phyloP scores from a whole-genome alignment of 1,140 invertebrate species.

The Paramacrobiotus metropolitanus region DNA sequence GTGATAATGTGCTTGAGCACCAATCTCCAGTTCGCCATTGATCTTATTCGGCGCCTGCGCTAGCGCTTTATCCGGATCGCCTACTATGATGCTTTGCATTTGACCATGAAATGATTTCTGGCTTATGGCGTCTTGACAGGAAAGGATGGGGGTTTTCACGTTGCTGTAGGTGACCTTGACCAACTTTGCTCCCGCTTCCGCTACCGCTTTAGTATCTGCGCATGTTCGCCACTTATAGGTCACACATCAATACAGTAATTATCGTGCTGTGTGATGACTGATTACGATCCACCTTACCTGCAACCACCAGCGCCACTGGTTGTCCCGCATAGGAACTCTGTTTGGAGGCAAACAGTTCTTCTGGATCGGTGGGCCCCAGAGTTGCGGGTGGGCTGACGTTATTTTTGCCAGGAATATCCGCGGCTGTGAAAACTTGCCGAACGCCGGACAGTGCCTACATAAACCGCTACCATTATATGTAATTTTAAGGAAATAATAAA shows the following conservation, averaged over 20 bases:
- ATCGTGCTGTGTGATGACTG: no score
- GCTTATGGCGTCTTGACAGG: constrained; percentile 33
- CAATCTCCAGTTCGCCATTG: constrained; percentile 14
- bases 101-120: constrained; percentile 18
- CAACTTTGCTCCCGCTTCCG: constrained; percentile 33
- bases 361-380: background rate
- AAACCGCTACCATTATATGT: background rate
- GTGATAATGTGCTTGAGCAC: constrained; percentile 18
- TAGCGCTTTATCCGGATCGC: background rate
- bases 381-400: no score
- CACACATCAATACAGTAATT: background rate
- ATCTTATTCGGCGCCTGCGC: constrained; percentile 7
- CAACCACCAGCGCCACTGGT: constrained; percentile 42
- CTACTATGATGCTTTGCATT: background rate
- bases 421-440: constrained; percentile 38
- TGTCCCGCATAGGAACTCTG: constrained; percentile 31
- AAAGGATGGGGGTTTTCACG: constrained; percentile 32
- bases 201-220: constrained; percentile 28
- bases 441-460: constrained; percentile 34
- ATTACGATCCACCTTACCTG: no score
- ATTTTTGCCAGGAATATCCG: constrained; percentile 49
- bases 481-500: background rate
- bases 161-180: constrained; percentile 39
- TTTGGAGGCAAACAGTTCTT: constrained; percentile 2
- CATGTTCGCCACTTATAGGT: background rate